Base-by-base conservation (phyloP, 2,888 invertebrate genomes). In the Mythimna pallens region DNA sequence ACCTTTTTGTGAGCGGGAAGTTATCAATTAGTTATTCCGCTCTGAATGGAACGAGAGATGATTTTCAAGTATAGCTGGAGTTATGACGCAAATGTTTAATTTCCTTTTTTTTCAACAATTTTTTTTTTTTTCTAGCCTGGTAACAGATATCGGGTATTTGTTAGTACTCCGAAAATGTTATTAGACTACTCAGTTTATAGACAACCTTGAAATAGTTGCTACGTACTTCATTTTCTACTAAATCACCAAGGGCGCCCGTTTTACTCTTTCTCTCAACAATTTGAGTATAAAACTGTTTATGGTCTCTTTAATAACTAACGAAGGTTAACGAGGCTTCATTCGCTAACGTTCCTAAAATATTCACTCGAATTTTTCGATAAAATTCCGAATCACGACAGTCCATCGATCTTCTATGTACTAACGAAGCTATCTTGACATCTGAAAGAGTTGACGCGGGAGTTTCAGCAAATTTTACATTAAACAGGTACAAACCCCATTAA, bases 371-470 rank as follows among this genome's bases (percentile, higher is more conserved):
- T 88, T 86, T 83, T 66, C 84, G 87, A 89, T 88, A 88, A 87
- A 88, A 81, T 87, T 86, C 81, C 74, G 80, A 80, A 85, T 85
- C 73, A 75, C 64, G 84, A 83, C 83, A 85, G 85, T 82, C 76
- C 89, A 90, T 92, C 91, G 83, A 92, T 92, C 92, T 91, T 89
- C 82, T 83, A 81, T 67, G 47, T 47, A 47, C 17, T 86, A 89
- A 88, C 84, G 83, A 87, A 89, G 85, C 89, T 89, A 86, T 86
- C 85, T 82, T 78, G 81, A 86, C 85, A 86, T 75, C 81, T 78
- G 73, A 87, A 90, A 86, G 85, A 87, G 88, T 88, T 87, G 87
- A 83, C 85, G 83, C 65, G 69, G 71, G 83, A 77, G 77, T 88
- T 89, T 86, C 70, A 82, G 77, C 63, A 68, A 72, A 76, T 79